Evolutionary conservation across 2,113 vertebrate genomes (phyloP).

Genomic region (Sebastes fasciatus): DNA sequence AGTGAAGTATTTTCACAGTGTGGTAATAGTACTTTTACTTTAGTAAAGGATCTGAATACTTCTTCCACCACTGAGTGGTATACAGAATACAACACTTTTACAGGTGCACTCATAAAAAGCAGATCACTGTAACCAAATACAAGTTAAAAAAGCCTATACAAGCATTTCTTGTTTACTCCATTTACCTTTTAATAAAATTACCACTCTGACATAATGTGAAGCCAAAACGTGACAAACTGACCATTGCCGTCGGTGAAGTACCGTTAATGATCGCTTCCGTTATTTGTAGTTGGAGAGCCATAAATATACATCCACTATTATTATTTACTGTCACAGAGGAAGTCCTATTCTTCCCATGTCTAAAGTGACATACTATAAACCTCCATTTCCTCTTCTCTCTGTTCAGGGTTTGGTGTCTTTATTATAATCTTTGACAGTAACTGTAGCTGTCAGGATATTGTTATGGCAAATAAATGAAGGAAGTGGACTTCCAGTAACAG

Average conservation of each 20-base stretch:
- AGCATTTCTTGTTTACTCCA: not conserved
- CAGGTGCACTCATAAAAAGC: not conserved
- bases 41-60: too few relatives aligned
- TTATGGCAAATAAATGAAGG: not conserved
- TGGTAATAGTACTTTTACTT: too few relatives aligned
- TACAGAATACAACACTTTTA: not conserved
- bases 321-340: conserved; percentile 31
- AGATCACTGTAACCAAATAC: not conserved
- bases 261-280: not conserved
- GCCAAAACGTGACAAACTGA: not conserved
- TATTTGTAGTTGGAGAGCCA: not conserved
- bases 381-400: conserved; percentile 35
- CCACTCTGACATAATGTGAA: not conserved
- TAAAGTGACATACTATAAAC: not conserved
- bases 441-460: not conserved
- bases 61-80: not conserved
- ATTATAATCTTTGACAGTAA: not conserved
- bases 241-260: not conserved
- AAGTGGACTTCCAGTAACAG: not conserved
- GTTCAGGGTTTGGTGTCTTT: not conserved
- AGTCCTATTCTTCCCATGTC: conserved; percentile 17
- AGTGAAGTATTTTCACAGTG: too few relatives aligned
- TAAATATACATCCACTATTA: too few relatives aligned
- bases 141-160: not conserved
- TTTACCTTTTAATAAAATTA: not conserved